Conservation (phyloP, 2,113 vertebrate species). For the Sorex fumeus region DNA sequence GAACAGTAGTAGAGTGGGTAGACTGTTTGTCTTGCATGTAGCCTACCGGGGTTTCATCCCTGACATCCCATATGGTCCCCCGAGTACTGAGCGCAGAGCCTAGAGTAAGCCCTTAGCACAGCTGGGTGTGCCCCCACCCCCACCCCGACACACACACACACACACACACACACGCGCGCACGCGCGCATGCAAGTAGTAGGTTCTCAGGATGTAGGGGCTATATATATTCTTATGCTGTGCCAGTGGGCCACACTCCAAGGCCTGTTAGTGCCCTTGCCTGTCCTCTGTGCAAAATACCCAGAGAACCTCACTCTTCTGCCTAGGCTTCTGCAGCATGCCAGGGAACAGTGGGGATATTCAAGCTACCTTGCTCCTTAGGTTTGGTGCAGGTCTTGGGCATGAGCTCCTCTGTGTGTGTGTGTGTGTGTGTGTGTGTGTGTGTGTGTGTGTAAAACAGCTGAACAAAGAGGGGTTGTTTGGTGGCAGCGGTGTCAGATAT, state of each 20-base stretch:
- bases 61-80: too few relatives aligned
- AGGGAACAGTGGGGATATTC: background rate
- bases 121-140: too few relatives aligned
- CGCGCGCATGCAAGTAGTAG: background rate
- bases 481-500: conserved; percentile 58
- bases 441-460: background rate
- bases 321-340: background rate
- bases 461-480: conserved; percentile 68
- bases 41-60: too few relatives aligned
- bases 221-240: background rate
- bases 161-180: background rate
- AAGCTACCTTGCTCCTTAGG: conserved; percentile 46
- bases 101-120: too few relatives aligned
- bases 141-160: background rate
- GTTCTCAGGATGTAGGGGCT: conserved; percentile 45
- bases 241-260: background rate
- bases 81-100: too few relatives aligned
- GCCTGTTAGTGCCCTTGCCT: background rate
- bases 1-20: too few relatives aligned
- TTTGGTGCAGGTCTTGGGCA: conserved; percentile 46
- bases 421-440: too few relatives aligned
- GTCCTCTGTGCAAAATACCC: background rate
- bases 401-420: conserved; percentile 1
- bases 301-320: background rate
- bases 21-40: too few relatives aligned